Percentiles rank a stretch among this genome's conserved stretches.
These are phyloP conservation scores for Batillaria attramentaria DNA, from an alignment of 1,140 invertebrate species.

Conservation along the genomic window DNA sequence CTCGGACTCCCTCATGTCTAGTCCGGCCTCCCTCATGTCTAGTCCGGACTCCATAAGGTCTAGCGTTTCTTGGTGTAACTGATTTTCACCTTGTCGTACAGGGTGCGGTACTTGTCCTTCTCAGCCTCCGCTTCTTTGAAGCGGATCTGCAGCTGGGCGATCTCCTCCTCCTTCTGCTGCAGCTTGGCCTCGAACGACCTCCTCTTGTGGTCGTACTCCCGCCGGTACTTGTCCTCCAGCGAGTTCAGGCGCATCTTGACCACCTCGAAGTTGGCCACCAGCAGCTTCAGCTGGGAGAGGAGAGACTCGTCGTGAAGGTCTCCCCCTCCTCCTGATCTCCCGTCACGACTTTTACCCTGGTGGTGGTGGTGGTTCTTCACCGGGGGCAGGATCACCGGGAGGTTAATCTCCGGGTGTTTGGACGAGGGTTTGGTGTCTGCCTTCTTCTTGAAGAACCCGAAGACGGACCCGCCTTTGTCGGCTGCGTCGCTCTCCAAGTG, in stretches of 20 bases:
- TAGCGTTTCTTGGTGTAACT: slow-evolving; percentile 7
- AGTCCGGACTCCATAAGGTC: no score
- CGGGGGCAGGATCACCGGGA: neutral
- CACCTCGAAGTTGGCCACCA: slow-evolving; percentile 33
- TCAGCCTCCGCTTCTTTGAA: slow-evolving; percentile 32
- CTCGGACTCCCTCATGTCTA: no score
- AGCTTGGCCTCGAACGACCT: slow-evolving; percentile 21
- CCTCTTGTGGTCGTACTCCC: slow-evolving; percentile 18
- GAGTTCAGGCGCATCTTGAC: slow-evolving; percentile 9
- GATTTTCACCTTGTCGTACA: slow-evolving; percentile 35
- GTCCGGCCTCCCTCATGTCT: no score
- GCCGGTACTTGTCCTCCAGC: slow-evolving; percentile 24
- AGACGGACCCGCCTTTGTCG: slow-evolving; percentile 11
- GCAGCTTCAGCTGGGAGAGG: slow-evolving; percentile 26
- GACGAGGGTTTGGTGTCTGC: neutral
- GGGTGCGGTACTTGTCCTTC: slow-evolving; percentile 31
- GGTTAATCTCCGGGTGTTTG: neutral
- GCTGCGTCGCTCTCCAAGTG: neutral
- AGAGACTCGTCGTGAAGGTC: slow-evolving; percentile 5
- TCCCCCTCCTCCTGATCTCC: no score
- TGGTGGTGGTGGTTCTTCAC: neutral
- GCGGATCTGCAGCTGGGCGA: slow-evolving; percentile 17
- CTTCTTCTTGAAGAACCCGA: neutral
- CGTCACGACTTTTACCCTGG: no score
- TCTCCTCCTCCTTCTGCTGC: slow-evolving; percentile 24